Conservation (phyloP, 2,797 vertebrate genomes). For the Ctenopoma kingsleyae region DNA sequence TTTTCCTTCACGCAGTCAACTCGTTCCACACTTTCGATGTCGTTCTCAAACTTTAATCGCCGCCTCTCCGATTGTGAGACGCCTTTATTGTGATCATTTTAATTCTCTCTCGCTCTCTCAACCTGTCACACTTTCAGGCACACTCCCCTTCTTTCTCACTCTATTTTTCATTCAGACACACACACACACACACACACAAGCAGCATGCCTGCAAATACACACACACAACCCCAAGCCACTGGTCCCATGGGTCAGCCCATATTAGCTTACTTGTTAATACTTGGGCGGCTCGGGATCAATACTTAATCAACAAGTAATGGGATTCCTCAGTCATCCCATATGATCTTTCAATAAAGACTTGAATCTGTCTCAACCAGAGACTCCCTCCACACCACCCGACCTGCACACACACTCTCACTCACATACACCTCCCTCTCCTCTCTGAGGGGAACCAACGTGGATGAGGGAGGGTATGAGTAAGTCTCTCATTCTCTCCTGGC, state of each 20-base stretch:
- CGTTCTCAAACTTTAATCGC: conserved; percentile 59
- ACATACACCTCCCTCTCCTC: not conserved
- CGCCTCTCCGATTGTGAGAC: conserved; percentile 43
- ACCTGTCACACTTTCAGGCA: conserved; percentile 73
- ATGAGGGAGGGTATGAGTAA: conserved; percentile 58
- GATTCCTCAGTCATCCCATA: conserved; percentile 99
- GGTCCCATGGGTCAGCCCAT: conserved; percentile 98
- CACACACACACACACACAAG: conserved; percentile 64
- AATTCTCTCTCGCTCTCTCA: conserved; percentile 52
- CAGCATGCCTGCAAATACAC: conserved; percentile 56
- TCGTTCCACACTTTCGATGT: conserved; percentile 39
- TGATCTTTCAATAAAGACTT: conserved; percentile 99
- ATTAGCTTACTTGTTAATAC: conserved; percentile 99
- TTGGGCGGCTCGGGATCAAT: conserved; percentile 94
- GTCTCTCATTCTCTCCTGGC: conserved; percentile 48
- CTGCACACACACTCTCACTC: not conserved
- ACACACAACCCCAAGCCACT: conserved; percentile 85
- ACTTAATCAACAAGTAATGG: conserved; percentile 99
- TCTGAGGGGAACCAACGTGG: conserved; percentile 27
- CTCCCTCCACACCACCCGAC: not conserved
- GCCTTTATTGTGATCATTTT: conserved; percentile 67
- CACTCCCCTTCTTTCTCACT: conserved; percentile 57
- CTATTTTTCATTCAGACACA: conserved; percentile 58
- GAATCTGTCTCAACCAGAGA: conserved; percentile 86
- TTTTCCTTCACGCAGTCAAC: conserved; percentile 40